These are phyloP conservation scores for Bruchidius siliquastri DNA, from an alignment of 2,888 invertebrate species.

Conservation along the genomic window DNA sequence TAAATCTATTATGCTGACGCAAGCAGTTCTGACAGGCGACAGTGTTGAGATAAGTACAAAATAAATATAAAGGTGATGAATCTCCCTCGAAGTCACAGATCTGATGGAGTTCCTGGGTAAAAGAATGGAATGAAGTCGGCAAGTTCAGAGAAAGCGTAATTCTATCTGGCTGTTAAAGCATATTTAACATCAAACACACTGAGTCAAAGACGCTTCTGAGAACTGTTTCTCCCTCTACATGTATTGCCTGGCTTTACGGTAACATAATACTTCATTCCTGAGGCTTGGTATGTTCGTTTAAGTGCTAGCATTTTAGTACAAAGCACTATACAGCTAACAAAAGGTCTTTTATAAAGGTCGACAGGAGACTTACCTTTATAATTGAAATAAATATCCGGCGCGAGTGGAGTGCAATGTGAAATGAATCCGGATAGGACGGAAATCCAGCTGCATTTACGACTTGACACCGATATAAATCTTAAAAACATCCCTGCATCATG, in stretches of 20 bases:
- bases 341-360: neutral
- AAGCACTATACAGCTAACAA: neutral
- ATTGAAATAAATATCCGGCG: neutral
- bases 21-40: neutral
- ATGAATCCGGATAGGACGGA: neutral
- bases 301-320: neutral
- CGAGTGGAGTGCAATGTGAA: neutral
- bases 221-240: too few relatives aligned
- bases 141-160: too few relatives aligned
- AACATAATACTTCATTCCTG: neutral
- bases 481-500: neutral
- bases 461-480: neutral
- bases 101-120: too few relatives aligned
- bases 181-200: too few relatives aligned
- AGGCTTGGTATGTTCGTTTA: neutral
- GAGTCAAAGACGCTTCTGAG: too few relatives aligned
- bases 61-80: neutral
- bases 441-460: neutral
- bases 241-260: too few relatives aligned
- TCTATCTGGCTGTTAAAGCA: too few relatives aligned
- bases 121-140: too few relatives aligned
- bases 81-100: too few relatives aligned
- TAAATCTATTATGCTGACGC: neutral
- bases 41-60: neutral
- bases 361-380: neutral